These are phyloP conservation scores for Myiagra hebetior DNA, from an alignment of 2,113 vertebrate species.

Conservation along the genomic window DNA sequence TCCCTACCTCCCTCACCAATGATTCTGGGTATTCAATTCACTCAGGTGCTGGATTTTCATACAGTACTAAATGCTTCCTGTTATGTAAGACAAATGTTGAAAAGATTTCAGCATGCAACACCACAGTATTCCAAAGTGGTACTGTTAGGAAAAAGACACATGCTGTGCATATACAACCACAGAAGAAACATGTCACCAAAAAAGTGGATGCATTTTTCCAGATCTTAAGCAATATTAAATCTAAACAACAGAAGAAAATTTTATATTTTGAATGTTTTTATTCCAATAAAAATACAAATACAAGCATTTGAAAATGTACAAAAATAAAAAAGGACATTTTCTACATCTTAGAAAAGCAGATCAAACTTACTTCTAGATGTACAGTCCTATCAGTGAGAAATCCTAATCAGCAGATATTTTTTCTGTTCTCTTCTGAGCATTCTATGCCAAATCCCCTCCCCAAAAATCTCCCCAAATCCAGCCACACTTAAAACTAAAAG, in stretches of 20 bases:
- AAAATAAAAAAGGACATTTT: constrained; percentile 59
- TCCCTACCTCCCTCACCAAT: not conserved
- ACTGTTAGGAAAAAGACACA: not conserved
- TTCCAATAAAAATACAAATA: constrained; percentile 54
- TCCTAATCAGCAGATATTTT: not conserved
- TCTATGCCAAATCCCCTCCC: not conserved
- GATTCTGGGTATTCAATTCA: not conserved
- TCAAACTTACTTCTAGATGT: not conserved
- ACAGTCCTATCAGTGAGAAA: not conserved
- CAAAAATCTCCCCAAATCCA: not conserved
- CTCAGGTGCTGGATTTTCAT: not conserved
- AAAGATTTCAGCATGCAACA: not conserved
- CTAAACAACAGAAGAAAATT: not conserved
- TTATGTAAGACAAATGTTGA: not conserved
- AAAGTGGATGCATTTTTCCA: not conserved
- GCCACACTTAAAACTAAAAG: not conserved
- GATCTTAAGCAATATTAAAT: not conserved
- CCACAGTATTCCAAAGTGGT: not conserved
- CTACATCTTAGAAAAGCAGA: constrained; percentile 33
- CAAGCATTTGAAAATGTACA: constrained; percentile 47
- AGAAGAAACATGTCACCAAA: not conserved
- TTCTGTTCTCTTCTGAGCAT: not conserved
- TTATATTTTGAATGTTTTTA: constrained; percentile 48
- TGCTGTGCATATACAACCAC: not conserved
- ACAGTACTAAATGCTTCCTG: not conserved